These are phyloP conservation scores for Brachyhypopomus occidentalis DNA, from an alignment of 2,113 vertebrate species.

Conservation along the genomic window DNA sequence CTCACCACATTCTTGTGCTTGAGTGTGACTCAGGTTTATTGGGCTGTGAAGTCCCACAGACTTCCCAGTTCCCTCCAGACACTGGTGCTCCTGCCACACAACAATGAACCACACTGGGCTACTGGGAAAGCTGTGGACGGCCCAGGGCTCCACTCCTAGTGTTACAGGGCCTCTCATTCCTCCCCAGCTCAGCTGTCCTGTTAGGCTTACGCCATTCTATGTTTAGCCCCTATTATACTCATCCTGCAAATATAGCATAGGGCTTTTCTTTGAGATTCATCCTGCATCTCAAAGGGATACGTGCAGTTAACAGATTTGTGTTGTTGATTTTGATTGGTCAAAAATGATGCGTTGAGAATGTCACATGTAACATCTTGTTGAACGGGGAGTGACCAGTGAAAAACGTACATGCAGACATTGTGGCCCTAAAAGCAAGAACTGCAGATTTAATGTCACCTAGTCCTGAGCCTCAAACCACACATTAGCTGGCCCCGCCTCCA, in stretches of 20 bases:
- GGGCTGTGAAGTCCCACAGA: background rate
- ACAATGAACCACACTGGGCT: constrained; percentile 38
- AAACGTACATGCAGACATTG: too few relatives aligned
- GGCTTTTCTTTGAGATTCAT: background rate
- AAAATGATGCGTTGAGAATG: too few relatives aligned
- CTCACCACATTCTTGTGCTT: background rate
- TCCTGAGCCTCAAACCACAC: background rate
- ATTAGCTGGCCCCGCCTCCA: constrained; percentile 5
- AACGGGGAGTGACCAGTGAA: too few relatives aligned
- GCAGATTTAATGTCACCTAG: too few relatives aligned
- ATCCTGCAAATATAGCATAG: background rate
- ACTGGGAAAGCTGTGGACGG: constrained; percentile 52
- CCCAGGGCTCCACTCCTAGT: constrained; percentile 32
- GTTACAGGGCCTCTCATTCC: constrained; percentile 59
- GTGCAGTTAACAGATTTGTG: background rate
- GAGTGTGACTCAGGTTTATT: background rate
- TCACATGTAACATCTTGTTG: too few relatives aligned
- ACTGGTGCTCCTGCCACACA: background rate
- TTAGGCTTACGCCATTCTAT: constrained; percentile 60
- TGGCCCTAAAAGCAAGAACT: too few relatives aligned
- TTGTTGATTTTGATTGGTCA: background rate
- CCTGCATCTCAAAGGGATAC: background rate
- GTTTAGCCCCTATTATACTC: constrained; percentile 55
- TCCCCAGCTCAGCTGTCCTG: constrained; percentile 59
- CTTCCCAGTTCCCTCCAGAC: background rate